Conservation (phyloP, 2,888 invertebrate species). For the Agonum fuliginosum region DNA sequence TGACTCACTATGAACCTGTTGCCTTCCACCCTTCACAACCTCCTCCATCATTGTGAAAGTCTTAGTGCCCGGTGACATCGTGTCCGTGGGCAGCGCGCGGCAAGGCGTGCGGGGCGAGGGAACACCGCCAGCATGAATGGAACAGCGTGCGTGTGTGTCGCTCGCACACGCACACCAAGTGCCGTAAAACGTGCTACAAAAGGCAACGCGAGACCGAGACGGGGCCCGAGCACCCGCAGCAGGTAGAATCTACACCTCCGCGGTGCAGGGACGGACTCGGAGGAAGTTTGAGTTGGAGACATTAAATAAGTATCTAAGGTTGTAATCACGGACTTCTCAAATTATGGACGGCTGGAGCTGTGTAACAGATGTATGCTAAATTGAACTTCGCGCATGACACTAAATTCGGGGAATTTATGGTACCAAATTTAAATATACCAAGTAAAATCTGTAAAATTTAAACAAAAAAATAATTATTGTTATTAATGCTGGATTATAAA, state of each 20-base stretch:
- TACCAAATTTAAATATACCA: too few species aligned
- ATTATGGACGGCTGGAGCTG: too few species aligned
- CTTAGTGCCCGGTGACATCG: constrained; percentile 8
- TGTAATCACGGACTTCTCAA: too few species aligned
- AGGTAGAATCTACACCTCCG: constrained; percentile 52
- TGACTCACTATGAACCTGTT: too few species aligned
- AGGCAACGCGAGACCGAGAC: constrained; percentile 63
- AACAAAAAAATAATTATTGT: too few species aligned
- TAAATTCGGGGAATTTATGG: too few species aligned
- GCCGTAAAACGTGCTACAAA: constrained; percentile 63
- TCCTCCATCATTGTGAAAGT: constrained; percentile 56
- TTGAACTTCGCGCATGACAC: too few species aligned
- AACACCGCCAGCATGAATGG: constrained; percentile 25
- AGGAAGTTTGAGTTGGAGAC: not conserved
- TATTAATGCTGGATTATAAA: too few species aligned
- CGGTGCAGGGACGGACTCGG: not conserved
- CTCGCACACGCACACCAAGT: constrained; percentile 40
- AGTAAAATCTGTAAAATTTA: too few species aligned
- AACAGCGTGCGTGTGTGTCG: constrained; percentile 44
- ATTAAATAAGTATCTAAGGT: too few species aligned
- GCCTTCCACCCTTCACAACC: too few species aligned
- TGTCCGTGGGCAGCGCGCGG: not conserved
- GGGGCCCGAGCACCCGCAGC: constrained; percentile 44
- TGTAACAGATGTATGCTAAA: too few species aligned
- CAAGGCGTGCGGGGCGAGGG: constrained; percentile 18